A percentile compares a stretch with the other conserved stretches of the same genome.
These are phyloP conservation scores for Crocidura indochinensis DNA, from an alignment of 2,797 vertebrate genomes.

Conservation along the genomic window DNA sequence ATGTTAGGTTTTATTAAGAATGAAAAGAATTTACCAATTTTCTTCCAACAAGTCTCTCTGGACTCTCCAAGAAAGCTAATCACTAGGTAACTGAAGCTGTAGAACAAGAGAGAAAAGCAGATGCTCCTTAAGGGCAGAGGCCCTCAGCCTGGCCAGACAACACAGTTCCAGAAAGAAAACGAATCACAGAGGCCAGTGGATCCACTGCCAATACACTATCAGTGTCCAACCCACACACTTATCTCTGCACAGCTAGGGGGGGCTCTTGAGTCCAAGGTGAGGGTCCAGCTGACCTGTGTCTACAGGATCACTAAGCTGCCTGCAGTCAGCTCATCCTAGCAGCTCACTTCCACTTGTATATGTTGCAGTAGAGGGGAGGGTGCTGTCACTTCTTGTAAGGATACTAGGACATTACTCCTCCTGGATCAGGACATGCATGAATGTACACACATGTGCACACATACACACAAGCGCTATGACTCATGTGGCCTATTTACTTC, in stretches of 20 bases:
- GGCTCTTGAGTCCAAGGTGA: background rate
- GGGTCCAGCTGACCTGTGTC: background rate
- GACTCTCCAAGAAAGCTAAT: conserved; percentile 75
- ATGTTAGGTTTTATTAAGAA: conserved; percentile 84
- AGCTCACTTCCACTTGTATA: no score
- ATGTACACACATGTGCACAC: no score
- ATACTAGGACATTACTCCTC: background rate
- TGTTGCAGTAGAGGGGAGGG: accelerated
- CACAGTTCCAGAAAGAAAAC: conserved; percentile 6
- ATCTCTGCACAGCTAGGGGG: background rate
- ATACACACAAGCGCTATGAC: no score
- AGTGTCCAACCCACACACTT: background rate
- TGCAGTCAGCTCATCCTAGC: no score
- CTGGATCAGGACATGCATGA: background rate
- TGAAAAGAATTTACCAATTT: conserved; percentile 84
- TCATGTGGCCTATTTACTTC: background rate
- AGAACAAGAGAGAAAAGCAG: conserved; percentile 46
- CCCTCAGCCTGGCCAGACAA: conserved; percentile 21
- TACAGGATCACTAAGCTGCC: background rate
- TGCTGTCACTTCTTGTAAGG: background rate
- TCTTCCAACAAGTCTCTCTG: conserved; percentile 73
- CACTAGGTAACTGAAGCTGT: conserved; percentile 67
- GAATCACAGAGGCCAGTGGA: background rate
- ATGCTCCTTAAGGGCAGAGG: conserved; percentile 63
- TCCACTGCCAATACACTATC: background rate